These are phyloP conservation scores for Nomada fucata DNA, from an alignment of 2,888 invertebrate species.

Conservation along the genomic window DNA sequence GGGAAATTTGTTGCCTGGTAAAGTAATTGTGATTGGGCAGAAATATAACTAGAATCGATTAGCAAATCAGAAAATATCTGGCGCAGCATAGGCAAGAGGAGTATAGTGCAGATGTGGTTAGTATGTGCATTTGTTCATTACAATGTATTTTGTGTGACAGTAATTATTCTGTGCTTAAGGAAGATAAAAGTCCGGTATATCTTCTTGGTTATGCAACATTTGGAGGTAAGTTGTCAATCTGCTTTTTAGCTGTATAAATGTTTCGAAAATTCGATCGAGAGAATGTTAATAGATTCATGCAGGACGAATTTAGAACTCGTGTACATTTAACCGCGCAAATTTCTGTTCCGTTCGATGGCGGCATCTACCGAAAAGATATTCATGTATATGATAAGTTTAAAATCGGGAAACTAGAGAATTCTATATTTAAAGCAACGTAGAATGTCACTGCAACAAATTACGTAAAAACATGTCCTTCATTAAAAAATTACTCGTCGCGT, in stretches of 20 bases:
- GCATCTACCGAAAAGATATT: slow-evolving; percentile 6
- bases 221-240: neutral
- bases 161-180: no score
- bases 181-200: neutral
- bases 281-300: neutral
- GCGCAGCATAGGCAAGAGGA: neutral
- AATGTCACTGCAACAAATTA: neutral
- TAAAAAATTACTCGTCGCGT: no score
- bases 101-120: neutral
- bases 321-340: neutral
- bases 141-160: neutral
- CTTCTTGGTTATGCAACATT: neutral
- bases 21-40: slow-evolving; percentile 20
- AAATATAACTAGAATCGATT: slow-evolving; percentile 2
- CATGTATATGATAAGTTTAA: neutral
- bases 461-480: no score
- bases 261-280: no score
- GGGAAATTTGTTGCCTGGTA: neutral
- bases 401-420: neutral
- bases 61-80: neutral
- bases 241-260: neutral
- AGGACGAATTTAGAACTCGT: neutral
- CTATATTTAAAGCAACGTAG: neutral
- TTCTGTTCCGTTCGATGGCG: slow-evolving; percentile 3
- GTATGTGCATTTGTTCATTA: neutral